Evolutionary conservation across 2,797 vertebrate species (phyloP), one percentile per base, ranked within the genome.

Genomic region (Cryptoprocta ferox): DNA sequence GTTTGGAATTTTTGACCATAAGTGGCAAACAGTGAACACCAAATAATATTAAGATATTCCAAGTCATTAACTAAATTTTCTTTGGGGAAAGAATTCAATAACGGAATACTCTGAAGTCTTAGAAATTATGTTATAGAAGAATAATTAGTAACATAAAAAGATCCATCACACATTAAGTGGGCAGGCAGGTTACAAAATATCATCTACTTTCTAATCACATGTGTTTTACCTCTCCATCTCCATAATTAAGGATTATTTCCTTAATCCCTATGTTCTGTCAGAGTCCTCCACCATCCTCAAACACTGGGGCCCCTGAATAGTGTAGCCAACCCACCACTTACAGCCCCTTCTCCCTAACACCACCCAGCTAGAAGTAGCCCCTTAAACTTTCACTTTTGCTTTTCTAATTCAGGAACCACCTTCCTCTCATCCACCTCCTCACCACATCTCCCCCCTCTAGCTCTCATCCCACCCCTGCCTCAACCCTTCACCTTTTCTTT

Each of bases 1-100:
- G 28, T 65, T 85, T 91, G 65, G 65, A 37, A 30, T 61, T 89
- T n/a, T 35, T 94, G 68, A 85, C 42, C 56, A 76, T 86, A 37
- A 89, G 63, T 50, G 50, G 59, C 35, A 95, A 90, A 90, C 32
- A 90, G 21, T 35, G 48, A 82, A 82, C 91, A 78, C 61, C 87
- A 85, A 96, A 75, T 95, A 50, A 45, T 45, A 89, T 68, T 83
- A 94, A 84, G 59, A 42, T 82, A 91, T 63, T 87, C 24, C 66
- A 91, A 89, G 50, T 61, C 70, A 93, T 84, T 94, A 78, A 80
- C 37, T 95, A 53, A 50, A 89, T 94, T 95, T 48, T 30, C 75
- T 97, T 89, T 53, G 76, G 48, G 42, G 45, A 87, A 94, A 82
- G 3, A 89, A 71, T 53, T 95, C 73, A 95, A 71, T 93, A 95